Percentiles rank a stretch among this genome's conserved stretches.
phyloP scores from a whole-genome alignment of 1,140 invertebrate genomes.

The Homarus americanus region DNA sequence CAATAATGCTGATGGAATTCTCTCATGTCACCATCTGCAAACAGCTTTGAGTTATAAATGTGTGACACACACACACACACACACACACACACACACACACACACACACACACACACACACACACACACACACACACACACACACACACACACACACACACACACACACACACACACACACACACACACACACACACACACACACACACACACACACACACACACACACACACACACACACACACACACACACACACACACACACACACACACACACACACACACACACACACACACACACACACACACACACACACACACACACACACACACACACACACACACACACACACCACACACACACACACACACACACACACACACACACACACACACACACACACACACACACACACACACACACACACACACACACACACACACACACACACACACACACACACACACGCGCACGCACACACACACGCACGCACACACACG shows the following conservation, averaged over 20 bases:
- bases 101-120: no score
- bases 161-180: no score
- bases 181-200: neutral
- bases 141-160: no score
- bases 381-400: slow-evolving; percentile 4
- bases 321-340: slow-evolving; percentile 37
- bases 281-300: slow-evolving; percentile 18
- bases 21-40: no score
- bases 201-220: neutral
- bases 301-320: slow-evolving; percentile 43
- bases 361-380: slow-evolving; percentile 9
- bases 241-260: neutral
- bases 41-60: no score
- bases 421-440: slow-evolving; percentile 32
- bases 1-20: no score
- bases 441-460: slow-evolving; percentile 35
- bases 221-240: slow-evolving; percentile 6
- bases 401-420: neutral
- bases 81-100: no score
- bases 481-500: slow-evolving; percentile 40
- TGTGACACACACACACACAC: no score
- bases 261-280: slow-evolving; percentile 9
- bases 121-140: no score
- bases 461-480: slow-evolving; percentile 30
- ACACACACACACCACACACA: neutral